Percentiles rank a stretch among this genome's conserved stretches.
Conservation (phyloP, 2,888 invertebrate species). For the Myathropa florea region DNA sequence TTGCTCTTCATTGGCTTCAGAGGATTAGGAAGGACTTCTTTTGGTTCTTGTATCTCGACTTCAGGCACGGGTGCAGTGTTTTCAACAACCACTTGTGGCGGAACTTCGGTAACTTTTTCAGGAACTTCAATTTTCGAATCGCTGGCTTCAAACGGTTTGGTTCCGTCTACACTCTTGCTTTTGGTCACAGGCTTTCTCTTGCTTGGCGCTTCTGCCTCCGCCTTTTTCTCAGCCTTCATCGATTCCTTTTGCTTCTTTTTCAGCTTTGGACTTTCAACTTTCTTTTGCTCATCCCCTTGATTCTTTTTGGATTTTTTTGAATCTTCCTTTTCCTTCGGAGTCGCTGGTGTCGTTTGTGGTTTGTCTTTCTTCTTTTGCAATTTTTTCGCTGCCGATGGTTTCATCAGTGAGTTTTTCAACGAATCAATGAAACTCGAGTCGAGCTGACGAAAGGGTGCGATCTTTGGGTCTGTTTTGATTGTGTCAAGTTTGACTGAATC, state of each 20-base stretch:
- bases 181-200: constrained; percentile 36
- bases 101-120: background rate
- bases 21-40: background rate
- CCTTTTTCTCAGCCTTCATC: constrained; percentile 21
- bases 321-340: constrained; percentile 29
- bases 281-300: constrained; percentile 11
- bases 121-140: background rate
- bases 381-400: constrained; percentile 18
- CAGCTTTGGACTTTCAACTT: constrained; percentile 31
- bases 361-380: constrained; percentile 47
- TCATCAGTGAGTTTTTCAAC: constrained; percentile 41
- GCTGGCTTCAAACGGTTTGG: background rate
- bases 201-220: background rate
- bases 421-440: constrained; percentile 59
- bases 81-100: background rate
- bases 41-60: background rate
- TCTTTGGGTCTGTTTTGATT: constrained; percentile 11
- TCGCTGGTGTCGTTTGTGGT: background rate
- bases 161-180: background rate
- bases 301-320: constrained; percentile 23
- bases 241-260: constrained; percentile 46
- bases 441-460: constrained; percentile 24
- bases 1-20: constrained; percentile 37
- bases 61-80: background rate
- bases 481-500: constrained; percentile 10